Percentiles rank a stretch among this genome's conserved stretches.
Evolutionary conservation across 2,888 invertebrate genomes (phyloP).

Genomic region (Athalia cordata): DNA sequence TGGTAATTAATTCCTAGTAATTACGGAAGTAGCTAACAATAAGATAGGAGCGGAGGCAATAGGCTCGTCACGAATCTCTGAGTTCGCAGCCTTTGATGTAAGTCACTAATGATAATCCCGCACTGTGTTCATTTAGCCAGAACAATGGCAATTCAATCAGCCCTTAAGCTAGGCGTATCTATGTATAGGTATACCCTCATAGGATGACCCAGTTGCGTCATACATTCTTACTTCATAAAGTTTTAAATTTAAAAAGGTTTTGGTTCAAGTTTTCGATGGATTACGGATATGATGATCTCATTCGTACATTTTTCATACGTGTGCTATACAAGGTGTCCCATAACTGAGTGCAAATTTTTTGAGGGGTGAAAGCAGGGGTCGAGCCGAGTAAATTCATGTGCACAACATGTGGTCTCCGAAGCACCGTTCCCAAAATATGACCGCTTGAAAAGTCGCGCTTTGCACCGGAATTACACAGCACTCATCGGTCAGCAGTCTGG

Average conservation of each 20-base stretch:
- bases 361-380: too few species aligned
- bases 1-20: slow-evolving; percentile 34
- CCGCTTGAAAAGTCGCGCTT: too few species aligned
- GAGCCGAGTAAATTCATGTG: too few species aligned
- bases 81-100: slow-evolving; percentile 15
- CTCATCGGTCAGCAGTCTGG: too few species aligned
- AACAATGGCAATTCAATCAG: slow-evolving; percentile 46
- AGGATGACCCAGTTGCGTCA: slow-evolving; percentile 38
- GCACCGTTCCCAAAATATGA: too few species aligned
- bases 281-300: not conserved
- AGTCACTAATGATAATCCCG: slow-evolving; percentile 45
- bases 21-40: slow-evolving; percentile 36
- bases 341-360: too few species aligned
- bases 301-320: not conserved
- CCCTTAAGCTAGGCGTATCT: slow-evolving; percentile 30
- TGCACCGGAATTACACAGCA: too few species aligned
- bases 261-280: not conserved
- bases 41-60: slow-evolving; percentile 14
- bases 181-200: not conserved
- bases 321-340: too few species aligned
- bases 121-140: slow-evolving; percentile 37
- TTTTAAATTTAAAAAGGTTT: not conserved
- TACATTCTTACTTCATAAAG: not conserved
- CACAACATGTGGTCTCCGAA: too few species aligned
- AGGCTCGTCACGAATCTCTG: slow-evolving; percentile 29